Percentiles rank a stretch among this genome's conserved stretches.
phyloP scores from a whole-genome alignment of 2,797 vertebrate species.

The Dallia pectoralis region DNA sequence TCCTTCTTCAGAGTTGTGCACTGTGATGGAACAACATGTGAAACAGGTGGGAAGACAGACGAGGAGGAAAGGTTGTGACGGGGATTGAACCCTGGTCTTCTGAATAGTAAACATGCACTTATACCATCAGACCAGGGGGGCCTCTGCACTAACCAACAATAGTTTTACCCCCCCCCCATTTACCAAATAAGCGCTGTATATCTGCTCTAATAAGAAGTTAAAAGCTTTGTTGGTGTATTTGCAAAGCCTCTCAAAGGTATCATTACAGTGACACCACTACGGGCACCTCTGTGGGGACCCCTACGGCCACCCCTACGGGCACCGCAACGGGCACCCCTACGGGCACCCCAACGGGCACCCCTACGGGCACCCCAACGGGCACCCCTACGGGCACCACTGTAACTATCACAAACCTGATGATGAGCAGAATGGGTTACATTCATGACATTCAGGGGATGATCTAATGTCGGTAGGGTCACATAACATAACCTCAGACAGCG shows the following conservation, averaged over 20 bases:
- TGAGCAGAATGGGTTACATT: slow-evolving; percentile 3
- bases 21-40: not conserved
- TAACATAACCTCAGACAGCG: slow-evolving; percentile 11
- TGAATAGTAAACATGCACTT: no score
- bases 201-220: no score
- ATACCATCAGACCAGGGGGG: no score
- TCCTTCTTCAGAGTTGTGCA: not conserved
- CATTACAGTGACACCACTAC: not conserved
- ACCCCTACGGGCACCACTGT: not conserved
- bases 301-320: not conserved
- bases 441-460: slow-evolving; percentile 4
- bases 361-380: not conserved
- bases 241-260: no score
- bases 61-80: no score
- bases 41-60: no score
- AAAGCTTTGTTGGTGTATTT: no score
- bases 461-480: not conserved
- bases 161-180: no score
- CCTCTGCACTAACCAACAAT: no score
- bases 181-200: no score
- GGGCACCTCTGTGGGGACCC: not conserved
- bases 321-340: not conserved
- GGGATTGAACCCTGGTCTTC: no score
- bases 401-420: no score
- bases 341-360: not conserved